phyloP scores from a whole-genome alignment of 1,140 invertebrate species.

The Heterodera carotae region DNA sequence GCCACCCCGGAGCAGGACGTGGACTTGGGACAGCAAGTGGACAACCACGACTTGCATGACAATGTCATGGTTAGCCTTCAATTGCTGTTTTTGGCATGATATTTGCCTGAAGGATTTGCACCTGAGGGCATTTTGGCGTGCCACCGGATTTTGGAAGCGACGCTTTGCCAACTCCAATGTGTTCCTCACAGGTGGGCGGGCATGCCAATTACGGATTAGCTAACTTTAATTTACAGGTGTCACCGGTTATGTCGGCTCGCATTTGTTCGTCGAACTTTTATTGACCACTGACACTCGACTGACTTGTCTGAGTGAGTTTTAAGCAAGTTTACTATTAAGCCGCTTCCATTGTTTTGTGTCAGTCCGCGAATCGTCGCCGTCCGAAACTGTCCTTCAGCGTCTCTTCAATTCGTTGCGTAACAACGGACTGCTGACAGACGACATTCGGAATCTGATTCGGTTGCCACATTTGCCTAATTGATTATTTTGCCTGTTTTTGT shows the following conservation, averaged over 20 bases:
- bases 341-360: background rate
- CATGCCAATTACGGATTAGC: constrained; percentile 14
- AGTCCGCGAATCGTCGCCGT: constrained; percentile 64
- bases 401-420: constrained; percentile 64
- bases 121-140: constrained; percentile 68
- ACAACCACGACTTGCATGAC: constrained; percentile 66
- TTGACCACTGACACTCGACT: constrained; percentile 24
- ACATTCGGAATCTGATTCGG: constrained; percentile 47
- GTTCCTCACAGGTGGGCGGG: constrained; percentile 43
- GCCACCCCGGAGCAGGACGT: constrained; percentile 47
- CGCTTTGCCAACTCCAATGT: constrained; percentile 50
- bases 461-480: constrained; percentile 27
- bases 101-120: constrained; percentile 67
- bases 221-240: constrained; percentile 33
- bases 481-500: background rate
- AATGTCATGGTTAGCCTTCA: constrained; percentile 59
- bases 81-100: background rate
- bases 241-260: constrained; percentile 50
- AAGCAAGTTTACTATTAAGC: background rate
- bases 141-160: constrained; percentile 65
- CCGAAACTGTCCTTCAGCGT: constrained; percentile 58
- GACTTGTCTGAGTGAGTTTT: constrained; percentile 24
- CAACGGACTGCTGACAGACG: constrained; percentile 64
- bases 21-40: constrained; percentile 66
- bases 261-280: constrained; percentile 46